These are phyloP conservation scores for Bradypus variegatus DNA, from an alignment of 2,797 vertebrate genomes.

Conservation along the genomic window DNA sequence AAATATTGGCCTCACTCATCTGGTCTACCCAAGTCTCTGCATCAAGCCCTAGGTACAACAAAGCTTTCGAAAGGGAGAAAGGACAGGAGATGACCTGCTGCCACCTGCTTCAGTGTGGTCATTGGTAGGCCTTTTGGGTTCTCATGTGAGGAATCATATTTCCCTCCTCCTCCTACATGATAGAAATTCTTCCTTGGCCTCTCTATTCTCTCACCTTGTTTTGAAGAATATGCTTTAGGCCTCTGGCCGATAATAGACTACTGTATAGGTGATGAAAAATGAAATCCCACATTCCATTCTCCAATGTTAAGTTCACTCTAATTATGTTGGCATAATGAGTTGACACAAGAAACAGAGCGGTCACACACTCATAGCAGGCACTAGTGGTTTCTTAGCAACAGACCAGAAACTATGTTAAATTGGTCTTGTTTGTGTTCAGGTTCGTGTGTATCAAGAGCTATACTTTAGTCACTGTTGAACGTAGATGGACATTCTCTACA, in stretches of 20 bases:
- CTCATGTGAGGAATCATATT: background rate
- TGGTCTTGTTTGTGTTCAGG: slow-evolving; percentile 48
- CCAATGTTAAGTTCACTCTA: slow-evolving; percentile 36
- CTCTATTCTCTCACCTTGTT: slow-evolving; percentile 17
- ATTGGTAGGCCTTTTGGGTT: background rate
- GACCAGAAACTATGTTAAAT: slow-evolving; percentile 56
- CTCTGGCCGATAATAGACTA: background rate
- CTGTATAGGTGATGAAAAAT: background rate
- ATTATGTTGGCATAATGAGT: slow-evolving; percentile 50
- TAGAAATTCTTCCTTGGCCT: background rate
- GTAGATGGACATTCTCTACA: background rate
- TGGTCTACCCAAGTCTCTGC: background rate
- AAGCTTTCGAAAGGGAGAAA: background rate
- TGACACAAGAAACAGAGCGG: slow-evolving; percentile 55
- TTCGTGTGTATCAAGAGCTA: background rate
- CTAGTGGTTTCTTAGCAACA: slow-evolving; percentile 74
- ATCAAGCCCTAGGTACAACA: background rate
- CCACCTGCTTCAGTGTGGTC: background rate
- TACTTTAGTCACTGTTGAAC: background rate
- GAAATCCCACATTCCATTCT: background rate
- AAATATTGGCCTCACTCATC: background rate
- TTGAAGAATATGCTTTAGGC: background rate
- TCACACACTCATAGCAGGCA: slow-evolving; percentile 57
- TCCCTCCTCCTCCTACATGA: background rate
- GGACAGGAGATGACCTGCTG: too few relatives aligned